Evolutionary conservation across 2,797 vertebrate genomes (phyloP), one percentile per base, ranked within the genome.

Genomic region (Hozukius guyotensis): DNA sequence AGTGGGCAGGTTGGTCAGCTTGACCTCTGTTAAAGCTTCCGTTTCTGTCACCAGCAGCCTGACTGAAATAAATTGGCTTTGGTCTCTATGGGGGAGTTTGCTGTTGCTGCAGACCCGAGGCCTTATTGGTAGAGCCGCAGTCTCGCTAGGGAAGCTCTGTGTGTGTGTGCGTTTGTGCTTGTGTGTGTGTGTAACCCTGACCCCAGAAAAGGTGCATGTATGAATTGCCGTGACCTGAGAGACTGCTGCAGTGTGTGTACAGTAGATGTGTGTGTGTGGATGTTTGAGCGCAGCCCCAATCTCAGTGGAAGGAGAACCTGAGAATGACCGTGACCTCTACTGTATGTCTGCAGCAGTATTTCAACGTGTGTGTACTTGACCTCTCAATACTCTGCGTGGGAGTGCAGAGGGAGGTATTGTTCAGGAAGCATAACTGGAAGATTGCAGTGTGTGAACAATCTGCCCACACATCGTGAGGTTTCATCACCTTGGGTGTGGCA

Each of bases 31-130:
- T 86, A 93, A 91, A 92, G 91, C 90, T 93, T 94, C 91, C 92
- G 81, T 88, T 92, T 88, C 92, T 94, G 92, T 95, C 92, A 92
- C 92, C 92, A 81, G 87, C 85, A 90, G 89, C 84, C 86, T 82
- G 88, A 93, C 87, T 80, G 85, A 92, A 95, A 95, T 94, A 95
- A 95, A 95, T 95, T 95, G 94, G 91, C 92, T 95, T 86, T 68
- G 88, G 94, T 94, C 93, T 95, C 94, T 38, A 80, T 79, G 90
- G 93, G 81, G 86, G 81, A 84, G 83, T 92, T 82, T 88, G 86
- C 82, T 87, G 89, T 86, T 91, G 88, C 88, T 88, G 92, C 85
- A 84, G 90, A 93, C 90, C 92, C 60, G 78, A 82, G 90, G 89
- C 91, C 88, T 88, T 88, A 93, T 87, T 90, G 92, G 90, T 85